Percentiles rank a stretch among this genome's conserved stretches.
Evolutionary conservation across 1,140 invertebrate genomes (phyloP).

Genomic region (Polypedilum vanderplanki): DNA sequence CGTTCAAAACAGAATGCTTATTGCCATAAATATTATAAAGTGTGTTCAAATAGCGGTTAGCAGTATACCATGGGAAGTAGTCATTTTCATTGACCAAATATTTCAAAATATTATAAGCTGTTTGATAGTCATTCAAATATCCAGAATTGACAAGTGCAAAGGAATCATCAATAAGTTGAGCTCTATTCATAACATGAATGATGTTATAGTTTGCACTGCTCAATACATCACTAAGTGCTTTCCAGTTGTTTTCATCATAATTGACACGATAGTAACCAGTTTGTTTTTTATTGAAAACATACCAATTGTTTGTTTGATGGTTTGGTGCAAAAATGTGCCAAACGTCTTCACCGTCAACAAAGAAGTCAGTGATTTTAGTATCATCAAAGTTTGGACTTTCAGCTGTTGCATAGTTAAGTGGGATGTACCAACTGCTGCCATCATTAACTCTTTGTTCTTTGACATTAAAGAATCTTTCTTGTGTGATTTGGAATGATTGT

Average conservation of each 20-base stretch:
- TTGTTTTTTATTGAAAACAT: conserved; percentile 46
- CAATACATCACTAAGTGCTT: conserved; percentile 44
- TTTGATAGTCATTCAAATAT: background rate
- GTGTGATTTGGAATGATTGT: background rate
- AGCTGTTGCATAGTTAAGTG: conserved; percentile 38
- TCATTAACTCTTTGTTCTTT: conserved; percentile 30
- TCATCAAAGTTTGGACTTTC: conserved; percentile 35
- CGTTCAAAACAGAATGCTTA: background rate
- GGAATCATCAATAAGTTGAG: conserved; percentile 70
- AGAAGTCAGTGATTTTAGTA: conserved; percentile 41
- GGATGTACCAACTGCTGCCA: conserved; percentile 43
- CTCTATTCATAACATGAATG: conserved; percentile 64
- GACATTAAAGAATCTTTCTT: background rate
- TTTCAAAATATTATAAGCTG: background rate
- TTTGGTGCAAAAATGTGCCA: background rate
- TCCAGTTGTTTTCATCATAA: conserved; percentile 51
- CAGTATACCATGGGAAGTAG: background rate
- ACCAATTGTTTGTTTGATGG: conserved; percentile 33
- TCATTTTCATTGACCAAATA: background rate
- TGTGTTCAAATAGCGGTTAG: background rate
- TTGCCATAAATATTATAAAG: background rate
- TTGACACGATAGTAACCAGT: conserved; percentile 57
- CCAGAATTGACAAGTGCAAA: conserved; percentile 47
- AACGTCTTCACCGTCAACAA: background rate
- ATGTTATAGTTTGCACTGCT: conserved; percentile 38